These are phyloP conservation scores for Stictocephala bisonia DNA, from an alignment of 2,888 invertebrate genomes.

Conservation along the genomic window DNA sequence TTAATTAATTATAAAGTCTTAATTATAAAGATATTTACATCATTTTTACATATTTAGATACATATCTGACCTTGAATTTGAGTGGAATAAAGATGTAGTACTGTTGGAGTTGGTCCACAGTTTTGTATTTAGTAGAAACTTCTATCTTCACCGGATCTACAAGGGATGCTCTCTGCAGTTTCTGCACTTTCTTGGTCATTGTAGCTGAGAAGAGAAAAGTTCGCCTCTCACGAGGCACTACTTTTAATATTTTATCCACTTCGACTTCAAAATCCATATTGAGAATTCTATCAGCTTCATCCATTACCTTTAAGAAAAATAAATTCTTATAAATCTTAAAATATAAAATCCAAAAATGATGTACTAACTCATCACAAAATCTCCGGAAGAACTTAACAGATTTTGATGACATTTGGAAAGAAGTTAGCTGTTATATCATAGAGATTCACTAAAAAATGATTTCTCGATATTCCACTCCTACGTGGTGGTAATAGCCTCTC, in stretches of 20 bases:
- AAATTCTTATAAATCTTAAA: too few relatives aligned
- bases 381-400: too few relatives aligned
- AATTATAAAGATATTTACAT: too few relatives aligned
- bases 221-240: constrained; percentile 89
- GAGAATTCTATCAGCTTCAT: constrained; percentile 98
- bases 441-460: too few relatives aligned
- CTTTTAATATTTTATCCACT: constrained; percentile 94
- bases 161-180: constrained; percentile 94
- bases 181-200: constrained; percentile 98
- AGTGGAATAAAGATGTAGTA: constrained; percentile 95
- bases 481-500: too few relatives aligned
- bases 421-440: too few relatives aligned
- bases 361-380: too few relatives aligned
- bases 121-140: constrained; percentile 96
- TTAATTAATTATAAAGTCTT: too few relatives aligned
- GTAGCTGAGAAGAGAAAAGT: constrained; percentile 98
- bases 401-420: too few relatives aligned
- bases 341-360: too few relatives aligned
- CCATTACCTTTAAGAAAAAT: constrained; percentile 98
- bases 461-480: too few relatives aligned
- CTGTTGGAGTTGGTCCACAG: constrained; percentile 96
- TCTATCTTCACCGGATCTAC: constrained; percentile 96
- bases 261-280: constrained; percentile 99
- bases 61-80: constrained; percentile 90
- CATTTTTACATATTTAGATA: too few relatives aligned